Conservation (phyloP, 2,888 invertebrate species). For the Dermolepida albohirtum region DNA sequence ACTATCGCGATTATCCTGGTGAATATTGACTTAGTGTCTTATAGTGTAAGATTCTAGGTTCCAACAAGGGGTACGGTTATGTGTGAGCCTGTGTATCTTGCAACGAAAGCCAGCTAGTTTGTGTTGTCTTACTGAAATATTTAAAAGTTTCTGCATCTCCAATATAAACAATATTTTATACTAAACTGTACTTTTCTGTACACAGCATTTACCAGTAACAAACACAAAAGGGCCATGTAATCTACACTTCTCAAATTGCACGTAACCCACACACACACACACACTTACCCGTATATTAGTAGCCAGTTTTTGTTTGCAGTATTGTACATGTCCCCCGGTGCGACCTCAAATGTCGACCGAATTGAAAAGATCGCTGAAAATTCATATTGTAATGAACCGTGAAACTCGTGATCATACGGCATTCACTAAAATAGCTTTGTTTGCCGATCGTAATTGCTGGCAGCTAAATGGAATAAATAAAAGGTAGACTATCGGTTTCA, state of each 20-base stretch:
- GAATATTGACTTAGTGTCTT: no score
- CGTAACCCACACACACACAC: background rate
- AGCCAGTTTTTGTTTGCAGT: slow-evolving; percentile 32
- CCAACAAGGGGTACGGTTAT: no score
- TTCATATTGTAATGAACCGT: slow-evolving; percentile 46
- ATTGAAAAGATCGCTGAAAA: slow-evolving; percentile 44
- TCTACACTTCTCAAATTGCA: slow-evolving; percentile 35
- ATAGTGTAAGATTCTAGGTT: no score
- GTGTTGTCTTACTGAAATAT: no score
- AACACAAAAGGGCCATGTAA: slow-evolving; percentile 30
- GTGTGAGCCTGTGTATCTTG: no score
- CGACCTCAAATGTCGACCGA: slow-evolving; percentile 19
- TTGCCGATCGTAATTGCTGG: slow-evolving; percentile 50
- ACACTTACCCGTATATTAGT: slow-evolving; percentile 28
- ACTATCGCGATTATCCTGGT: no score
- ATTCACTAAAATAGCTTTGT: slow-evolving; percentile 50
- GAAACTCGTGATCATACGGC: slow-evolving; percentile 48
- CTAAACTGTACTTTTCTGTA: slow-evolving; percentile 11
- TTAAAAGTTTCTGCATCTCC: no score
- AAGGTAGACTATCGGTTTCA: slow-evolving; percentile 49
- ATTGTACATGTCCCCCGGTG: background rate
- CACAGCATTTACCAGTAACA: slow-evolving; percentile 21
- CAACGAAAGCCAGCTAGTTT: no score
- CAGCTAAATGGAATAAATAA: slow-evolving; percentile 45
- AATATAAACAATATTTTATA: slow-evolving; percentile 22